Evolutionary conservation across 2,888 invertebrate species (phyloP).

Genomic region (Molorchus minor): DNA sequence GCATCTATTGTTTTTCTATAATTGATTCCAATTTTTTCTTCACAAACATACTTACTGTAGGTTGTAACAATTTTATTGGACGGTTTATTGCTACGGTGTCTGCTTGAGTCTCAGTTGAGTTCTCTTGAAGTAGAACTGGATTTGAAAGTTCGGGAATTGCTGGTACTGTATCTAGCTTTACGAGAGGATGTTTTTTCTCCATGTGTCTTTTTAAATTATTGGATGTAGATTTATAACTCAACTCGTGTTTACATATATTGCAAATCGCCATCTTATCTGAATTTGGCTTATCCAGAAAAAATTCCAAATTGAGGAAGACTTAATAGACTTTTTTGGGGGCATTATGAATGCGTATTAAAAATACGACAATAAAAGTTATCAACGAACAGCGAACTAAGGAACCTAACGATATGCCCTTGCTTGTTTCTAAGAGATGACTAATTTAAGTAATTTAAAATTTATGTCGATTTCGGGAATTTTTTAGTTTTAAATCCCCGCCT

Average conservation of each 20-base stretch:
- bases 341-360: no score
- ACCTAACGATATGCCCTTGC: no score
- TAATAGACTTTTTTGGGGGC: no score
- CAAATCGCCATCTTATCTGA: no score
- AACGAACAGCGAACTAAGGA: no score
- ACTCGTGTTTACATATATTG: slow-evolving; percentile 35
- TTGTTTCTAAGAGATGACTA: no score
- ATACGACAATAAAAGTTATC: no score
- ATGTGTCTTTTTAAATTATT: slow-evolving; percentile 10
- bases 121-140: not conserved
- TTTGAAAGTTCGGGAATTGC: not conserved
- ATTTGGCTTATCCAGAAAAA: no score
- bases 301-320: no score
- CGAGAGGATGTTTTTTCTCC: slow-evolving; percentile 5
- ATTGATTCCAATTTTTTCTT: not conserved
- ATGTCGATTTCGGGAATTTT: no score
- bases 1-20: slow-evolving; percentile 18
- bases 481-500: no score
- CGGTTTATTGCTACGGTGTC: not conserved
- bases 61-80: not conserved
- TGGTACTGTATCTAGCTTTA: not conserved
- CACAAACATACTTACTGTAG: not conserved
- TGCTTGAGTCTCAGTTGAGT: not conserved
- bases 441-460: no score
- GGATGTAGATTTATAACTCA: slow-evolving; percentile 29